A percentile compares a stretch with the other conserved stretches of the same genome.
These are phyloP conservation scores for Hydropsyche betteni DNA, from an alignment of 2,888 invertebrate species.

Conservation along the genomic window DNA sequence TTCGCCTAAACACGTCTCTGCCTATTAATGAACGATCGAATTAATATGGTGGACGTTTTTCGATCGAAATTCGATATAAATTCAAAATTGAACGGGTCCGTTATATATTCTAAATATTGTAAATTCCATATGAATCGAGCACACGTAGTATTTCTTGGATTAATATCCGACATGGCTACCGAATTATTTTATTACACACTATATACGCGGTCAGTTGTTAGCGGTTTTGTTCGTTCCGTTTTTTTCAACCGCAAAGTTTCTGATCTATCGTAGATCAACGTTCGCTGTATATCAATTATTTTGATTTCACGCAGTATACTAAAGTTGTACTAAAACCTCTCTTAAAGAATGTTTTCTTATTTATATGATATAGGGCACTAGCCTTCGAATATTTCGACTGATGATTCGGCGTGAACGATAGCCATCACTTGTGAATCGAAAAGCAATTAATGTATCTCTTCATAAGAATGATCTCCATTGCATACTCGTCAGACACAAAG, in stretches of 20 bases:
- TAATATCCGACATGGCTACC: slow-evolving; percentile 31
- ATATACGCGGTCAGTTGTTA: slow-evolving; percentile 31
- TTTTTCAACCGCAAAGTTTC: slow-evolving; percentile 44
- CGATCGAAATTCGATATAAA: slow-evolving; percentile 8
- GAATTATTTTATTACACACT: slow-evolving; percentile 37
- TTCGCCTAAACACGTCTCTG: slow-evolving; percentile 14
- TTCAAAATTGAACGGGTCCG: background rate
- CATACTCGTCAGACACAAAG: too few relatives aligned
- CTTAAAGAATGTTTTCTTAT: too few relatives aligned
- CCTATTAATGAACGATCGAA: slow-evolving; percentile 19
- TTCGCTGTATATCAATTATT: slow-evolving; percentile 19
- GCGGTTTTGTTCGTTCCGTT: slow-evolving; percentile 38
- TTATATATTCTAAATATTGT: too few relatives aligned
- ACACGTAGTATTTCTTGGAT: background rate
- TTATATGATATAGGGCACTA: too few relatives aligned
- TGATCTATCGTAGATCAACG: slow-evolving; percentile 26
- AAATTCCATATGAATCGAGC: too few relatives aligned
- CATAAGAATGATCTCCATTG: too few relatives aligned
- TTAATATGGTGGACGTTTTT: slow-evolving; percentile 6
- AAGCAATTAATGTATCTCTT: background rate
- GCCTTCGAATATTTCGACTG: too few relatives aligned
- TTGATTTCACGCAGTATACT: background rate
- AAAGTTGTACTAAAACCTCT: too few relatives aligned
- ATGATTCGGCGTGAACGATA: too few relatives aligned
- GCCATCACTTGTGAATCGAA: background rate